A percentile compares a stretch with the other conserved stretches of the same genome.
Evolutionary conservation across 2,888 invertebrate genomes (phyloP).

Genomic region (Drosophila niveifrons): DNA sequence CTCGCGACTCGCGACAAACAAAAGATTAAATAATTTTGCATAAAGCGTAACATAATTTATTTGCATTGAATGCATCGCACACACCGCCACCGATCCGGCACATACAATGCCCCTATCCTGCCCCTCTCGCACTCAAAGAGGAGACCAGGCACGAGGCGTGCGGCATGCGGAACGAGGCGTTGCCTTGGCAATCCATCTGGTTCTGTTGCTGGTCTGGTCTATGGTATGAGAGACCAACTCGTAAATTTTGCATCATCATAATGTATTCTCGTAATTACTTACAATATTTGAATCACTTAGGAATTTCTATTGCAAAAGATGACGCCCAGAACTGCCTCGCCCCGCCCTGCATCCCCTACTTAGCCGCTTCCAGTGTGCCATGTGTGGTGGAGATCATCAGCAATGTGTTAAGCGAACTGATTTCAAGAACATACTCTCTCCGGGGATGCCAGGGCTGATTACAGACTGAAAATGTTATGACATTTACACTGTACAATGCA

Average conservation of each 20-base stretch:
- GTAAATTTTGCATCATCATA: slow-evolving; percentile 82
- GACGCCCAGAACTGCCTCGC: slow-evolving; percentile 17
- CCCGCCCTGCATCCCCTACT: background rate
- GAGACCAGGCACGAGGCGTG: background rate
- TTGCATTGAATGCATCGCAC: slow-evolving; percentile 82
- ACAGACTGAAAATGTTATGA: slow-evolving; percentile 75
- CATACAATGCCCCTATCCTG: slow-evolving; percentile 18
- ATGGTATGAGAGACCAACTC: slow-evolving; percentile 57
- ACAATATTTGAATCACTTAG: slow-evolving; percentile 84
- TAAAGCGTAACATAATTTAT: slow-evolving; percentile 83
- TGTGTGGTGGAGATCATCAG: slow-evolving; percentile 19
- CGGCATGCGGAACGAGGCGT: slow-evolving; percentile 22
- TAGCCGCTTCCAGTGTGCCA: background rate
- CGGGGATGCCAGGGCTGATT: slow-evolving; percentile 62
- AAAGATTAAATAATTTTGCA: slow-evolving; percentile 83
- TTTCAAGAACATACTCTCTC: slow-evolving; percentile 23
- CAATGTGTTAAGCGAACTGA: slow-evolving; percentile 61
- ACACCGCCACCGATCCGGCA: slow-evolving; percentile 78
- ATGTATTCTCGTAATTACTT: slow-evolving; percentile 83
- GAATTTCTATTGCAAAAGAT: slow-evolving; percentile 68
- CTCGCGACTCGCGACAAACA: slow-evolving; percentile 73
- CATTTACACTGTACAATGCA: slow-evolving; percentile 69
- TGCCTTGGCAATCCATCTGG: slow-evolving; percentile 29
- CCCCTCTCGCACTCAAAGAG: background rate
- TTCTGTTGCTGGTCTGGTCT: slow-evolving; percentile 2